These are phyloP conservation scores for Osmerus eperlanus DNA, from an alignment of 2,113 vertebrate genomes.

Conservation along the genomic window DNA sequence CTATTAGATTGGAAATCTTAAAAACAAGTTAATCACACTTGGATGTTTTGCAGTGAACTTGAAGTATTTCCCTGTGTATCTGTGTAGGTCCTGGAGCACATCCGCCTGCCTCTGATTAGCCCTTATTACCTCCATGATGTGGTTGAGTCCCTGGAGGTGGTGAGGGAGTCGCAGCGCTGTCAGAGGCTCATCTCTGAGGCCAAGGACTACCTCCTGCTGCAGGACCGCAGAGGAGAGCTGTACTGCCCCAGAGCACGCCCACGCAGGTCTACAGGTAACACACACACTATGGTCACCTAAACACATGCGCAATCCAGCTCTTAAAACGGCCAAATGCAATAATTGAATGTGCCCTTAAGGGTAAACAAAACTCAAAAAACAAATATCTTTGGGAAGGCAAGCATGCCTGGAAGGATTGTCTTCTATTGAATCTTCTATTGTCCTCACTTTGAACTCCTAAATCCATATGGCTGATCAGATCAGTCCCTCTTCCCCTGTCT, in stretches of 20 bases:
- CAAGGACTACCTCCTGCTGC: slow-evolving; percentile 77
- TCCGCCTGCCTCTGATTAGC: slow-evolving; percentile 75
- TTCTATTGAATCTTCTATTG: background rate
- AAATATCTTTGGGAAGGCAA: slow-evolving; percentile 12
- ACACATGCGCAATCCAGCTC: background rate
- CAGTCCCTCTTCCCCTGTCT: background rate
- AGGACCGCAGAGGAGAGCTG: slow-evolving; percentile 77
- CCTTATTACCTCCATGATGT: slow-evolving; percentile 79
- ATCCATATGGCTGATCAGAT: background rate
- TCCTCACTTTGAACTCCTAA: background rate
- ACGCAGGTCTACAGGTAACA: slow-evolving; percentile 70
- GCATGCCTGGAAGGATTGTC: slow-evolving; percentile 1
- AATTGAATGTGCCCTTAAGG: background rate
- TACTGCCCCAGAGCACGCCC: slow-evolving; percentile 68
- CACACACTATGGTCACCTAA: background rate
- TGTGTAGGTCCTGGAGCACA: slow-evolving; percentile 74
- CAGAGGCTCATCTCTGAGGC: slow-evolving; percentile 78
- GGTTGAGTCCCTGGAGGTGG: slow-evolving; percentile 71
- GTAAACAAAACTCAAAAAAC: background rate
- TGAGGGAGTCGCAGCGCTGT: slow-evolving; percentile 70
- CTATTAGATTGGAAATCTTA: too few species aligned
- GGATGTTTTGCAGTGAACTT: background rate
- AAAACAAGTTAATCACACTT: too few species aligned
- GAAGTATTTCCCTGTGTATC: background rate
- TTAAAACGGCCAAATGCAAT: too few species aligned